A percentile compares a stretch with the other conserved stretches of the same genome.
phyloP scores from a whole-genome alignment of 2,888 invertebrate species.

The Oxyscelio sp. region DNA sequence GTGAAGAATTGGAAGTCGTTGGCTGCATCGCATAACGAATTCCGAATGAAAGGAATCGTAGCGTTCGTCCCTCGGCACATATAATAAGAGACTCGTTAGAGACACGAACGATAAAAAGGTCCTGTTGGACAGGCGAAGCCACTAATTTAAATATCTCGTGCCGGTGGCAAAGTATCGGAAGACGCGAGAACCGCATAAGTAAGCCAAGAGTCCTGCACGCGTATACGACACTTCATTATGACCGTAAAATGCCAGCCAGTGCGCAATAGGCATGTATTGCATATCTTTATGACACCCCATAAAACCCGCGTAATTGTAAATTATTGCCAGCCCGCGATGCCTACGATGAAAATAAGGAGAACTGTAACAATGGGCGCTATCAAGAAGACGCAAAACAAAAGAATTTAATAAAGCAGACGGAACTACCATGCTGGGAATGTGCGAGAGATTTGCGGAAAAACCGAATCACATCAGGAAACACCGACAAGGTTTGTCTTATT shows the following conservation, averaged over 20 bases:
- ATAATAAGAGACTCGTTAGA: constrained; percentile 54
- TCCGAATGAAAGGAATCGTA: constrained; percentile 23
- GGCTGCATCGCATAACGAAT: constrained; percentile 3
- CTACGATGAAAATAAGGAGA: constrained; percentile 79
- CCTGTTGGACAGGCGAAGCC: constrained; percentile 26
- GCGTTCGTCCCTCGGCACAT: constrained; percentile 5
- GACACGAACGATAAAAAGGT: constrained; percentile 35
- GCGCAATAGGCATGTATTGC: constrained; percentile 84
- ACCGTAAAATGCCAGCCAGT: constrained; percentile 83
- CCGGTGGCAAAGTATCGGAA: constrained; percentile 43
- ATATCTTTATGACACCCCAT: constrained; percentile 85
- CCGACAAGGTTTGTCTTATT: constrained; percentile 51
- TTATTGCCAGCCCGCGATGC: constrained; percentile 83
- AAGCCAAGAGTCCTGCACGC: constrained; percentile 62
- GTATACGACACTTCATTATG: constrained; percentile 65
- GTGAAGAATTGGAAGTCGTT: not conserved
- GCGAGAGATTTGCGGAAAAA: constrained; percentile 55
- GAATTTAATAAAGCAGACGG: constrained; percentile 82
- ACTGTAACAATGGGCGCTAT: constrained; percentile 79
- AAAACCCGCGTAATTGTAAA: constrained; percentile 87
- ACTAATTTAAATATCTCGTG: constrained; percentile 53
- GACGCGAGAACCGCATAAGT: constrained; percentile 41
- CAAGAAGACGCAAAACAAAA: constrained; percentile 76
- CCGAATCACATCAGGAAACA: constrained; percentile 46
- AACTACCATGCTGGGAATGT: constrained; percentile 75